phyloP scores from a whole-genome alignment of 2,797 vertebrate species.

The Erithacus rubecula region DNA sequence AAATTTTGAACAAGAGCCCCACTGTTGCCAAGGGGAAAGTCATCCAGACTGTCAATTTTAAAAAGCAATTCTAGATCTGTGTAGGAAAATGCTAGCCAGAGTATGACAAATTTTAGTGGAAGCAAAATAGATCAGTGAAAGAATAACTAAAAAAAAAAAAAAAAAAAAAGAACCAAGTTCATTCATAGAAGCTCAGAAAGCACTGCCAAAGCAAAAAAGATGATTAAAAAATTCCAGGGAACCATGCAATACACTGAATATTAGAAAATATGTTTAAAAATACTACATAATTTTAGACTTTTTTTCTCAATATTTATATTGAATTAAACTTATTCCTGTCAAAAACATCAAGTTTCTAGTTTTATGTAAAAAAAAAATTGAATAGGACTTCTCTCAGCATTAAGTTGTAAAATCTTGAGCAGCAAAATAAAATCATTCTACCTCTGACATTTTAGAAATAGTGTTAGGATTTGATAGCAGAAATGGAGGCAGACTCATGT shows the following conservation, averaged over 20 bases:
- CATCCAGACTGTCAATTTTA: neutral
- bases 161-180: accelerated
- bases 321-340: neutral
- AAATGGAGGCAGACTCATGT: neutral
- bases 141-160: neutral
- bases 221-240: neutral
- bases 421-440: neutral
- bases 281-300: neutral
- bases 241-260: too few species aligned
- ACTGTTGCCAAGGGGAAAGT: neutral
- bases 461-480: neutral
- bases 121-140: neutral
- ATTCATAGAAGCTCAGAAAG: neutral
- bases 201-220: neutral
- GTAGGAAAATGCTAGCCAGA: neutral
- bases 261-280: neutral
- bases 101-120: neutral
- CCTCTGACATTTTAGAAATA: neutral
- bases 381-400: neutral
- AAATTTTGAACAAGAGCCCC: neutral
- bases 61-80: neutral
- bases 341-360: neutral
- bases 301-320: neutral
- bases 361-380: neutral
- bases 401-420: neutral